Percentiles rank a stretch among this genome's conserved stretches.
These are phyloP conservation scores for Hystrix brachyura DNA, from an alignment of 2,113 vertebrate species.

Conservation along the genomic window DNA sequence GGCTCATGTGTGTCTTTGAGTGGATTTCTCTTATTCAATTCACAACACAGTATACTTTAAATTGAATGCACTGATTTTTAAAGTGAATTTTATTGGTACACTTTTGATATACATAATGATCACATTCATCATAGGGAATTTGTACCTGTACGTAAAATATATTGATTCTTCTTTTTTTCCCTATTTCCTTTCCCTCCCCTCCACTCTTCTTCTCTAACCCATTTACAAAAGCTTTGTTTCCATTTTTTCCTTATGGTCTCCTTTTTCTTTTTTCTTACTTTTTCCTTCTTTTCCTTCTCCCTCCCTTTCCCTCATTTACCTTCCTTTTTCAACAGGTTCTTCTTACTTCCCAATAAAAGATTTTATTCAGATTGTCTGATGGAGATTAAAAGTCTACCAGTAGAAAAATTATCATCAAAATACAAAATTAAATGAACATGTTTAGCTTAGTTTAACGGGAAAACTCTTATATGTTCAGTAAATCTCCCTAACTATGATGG, in stretches of 20 bases:
- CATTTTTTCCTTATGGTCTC: no score
- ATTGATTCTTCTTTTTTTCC: neutral
- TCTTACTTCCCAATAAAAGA: neutral
- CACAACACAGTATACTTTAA: neutral
- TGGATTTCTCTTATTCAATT: neutral
- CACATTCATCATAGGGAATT: neutral
- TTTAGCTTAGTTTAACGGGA: neutral
- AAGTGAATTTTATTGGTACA: neutral
- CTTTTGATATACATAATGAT: neutral
- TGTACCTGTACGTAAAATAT: neutral
- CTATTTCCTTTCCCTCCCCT: neutral
- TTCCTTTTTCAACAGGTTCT: neutral
- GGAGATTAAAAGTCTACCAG: neutral
- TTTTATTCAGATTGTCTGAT: neutral
- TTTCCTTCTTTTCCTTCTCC: neutral
- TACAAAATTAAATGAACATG: neutral
- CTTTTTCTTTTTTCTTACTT: neutral
- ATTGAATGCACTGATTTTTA: neutral
- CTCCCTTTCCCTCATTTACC: neutral
- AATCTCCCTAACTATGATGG: neutral
- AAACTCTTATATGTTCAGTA: neutral
- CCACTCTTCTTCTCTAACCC: neutral
- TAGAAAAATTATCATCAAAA: neutral
- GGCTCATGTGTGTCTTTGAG: neutral
- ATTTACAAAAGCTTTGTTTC: neutral